Evolutionary conservation across 2,113 vertebrate species (phyloP).

Genomic region (Clinocottus analis): DNA sequence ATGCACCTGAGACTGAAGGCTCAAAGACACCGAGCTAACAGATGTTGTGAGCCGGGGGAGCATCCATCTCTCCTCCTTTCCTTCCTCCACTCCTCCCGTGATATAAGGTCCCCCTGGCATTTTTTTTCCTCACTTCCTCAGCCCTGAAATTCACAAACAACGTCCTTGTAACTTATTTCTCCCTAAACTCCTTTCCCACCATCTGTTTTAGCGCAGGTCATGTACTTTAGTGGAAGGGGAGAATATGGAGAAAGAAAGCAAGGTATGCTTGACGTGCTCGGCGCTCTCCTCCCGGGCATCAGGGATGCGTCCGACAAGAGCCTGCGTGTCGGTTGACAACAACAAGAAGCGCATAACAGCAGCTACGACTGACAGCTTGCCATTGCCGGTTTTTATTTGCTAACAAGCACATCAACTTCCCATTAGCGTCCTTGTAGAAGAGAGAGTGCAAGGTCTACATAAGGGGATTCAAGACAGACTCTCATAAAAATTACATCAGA

Average conservation of each 20-base stretch:
- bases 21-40: slow-evolving; percentile 64
- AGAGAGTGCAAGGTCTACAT: slow-evolving; percentile 45
- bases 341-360: slow-evolving; percentile 52
- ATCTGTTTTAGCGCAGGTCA: slow-evolving; percentile 73
- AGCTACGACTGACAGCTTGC: slow-evolving; percentile 56
- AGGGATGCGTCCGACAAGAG: slow-evolving; percentile 49
- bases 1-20: slow-evolving; percentile 61
- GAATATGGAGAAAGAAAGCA: slow-evolving; percentile 27
- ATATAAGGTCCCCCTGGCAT: slow-evolving; percentile 61
- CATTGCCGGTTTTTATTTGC: slow-evolving; percentile 63
- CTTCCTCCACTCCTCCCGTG: slow-evolving; percentile 33
- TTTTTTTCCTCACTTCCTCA: slow-evolving; percentile 38
- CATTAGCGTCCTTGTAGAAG: slow-evolving; percentile 53
- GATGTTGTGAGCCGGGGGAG: slow-evolving; percentile 66
- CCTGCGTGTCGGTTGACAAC: slow-evolving; percentile 50
- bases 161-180: slow-evolving; percentile 75
- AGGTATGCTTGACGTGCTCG: slow-evolving; percentile 46
- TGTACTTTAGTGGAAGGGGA: slow-evolving; percentile 37
- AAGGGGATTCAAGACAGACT: slow-evolving; percentile 57
- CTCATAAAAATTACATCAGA: slow-evolving; percentile 70
- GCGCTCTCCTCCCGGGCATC: slow-evolving; percentile 35
- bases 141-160: slow-evolving; percentile 72
- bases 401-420: slow-evolving; percentile 69
- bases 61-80: slow-evolving; percentile 31
- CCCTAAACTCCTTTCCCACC: slow-evolving; percentile 66